A percentile compares a stretch with the other conserved stretches of the same genome.
Evolutionary conservation across 2,888 invertebrate genomes (phyloP).

Genomic region (Callosobruchus maculatus): DNA sequence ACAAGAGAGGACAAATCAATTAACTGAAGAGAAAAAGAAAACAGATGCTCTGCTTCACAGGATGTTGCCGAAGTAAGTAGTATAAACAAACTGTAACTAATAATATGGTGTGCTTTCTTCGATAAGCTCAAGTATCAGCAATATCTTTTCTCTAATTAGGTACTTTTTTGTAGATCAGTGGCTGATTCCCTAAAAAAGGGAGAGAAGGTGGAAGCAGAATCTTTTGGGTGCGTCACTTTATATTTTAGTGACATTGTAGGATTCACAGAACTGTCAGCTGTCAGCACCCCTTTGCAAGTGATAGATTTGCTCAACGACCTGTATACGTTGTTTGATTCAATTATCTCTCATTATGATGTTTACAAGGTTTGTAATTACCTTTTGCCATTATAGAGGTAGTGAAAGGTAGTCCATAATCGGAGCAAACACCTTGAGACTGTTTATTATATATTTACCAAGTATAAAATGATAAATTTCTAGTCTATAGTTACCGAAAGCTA

Average conservation of each 20-base stretch:
- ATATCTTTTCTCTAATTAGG: not conserved
- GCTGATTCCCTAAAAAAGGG: constrained; percentile 77
- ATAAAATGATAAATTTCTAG: too few species aligned
- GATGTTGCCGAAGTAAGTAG: constrained; percentile 76
- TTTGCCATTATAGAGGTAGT: too few species aligned
- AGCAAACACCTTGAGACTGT: too few species aligned
- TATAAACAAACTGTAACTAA: not conserved
- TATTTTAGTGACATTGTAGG: constrained; percentile 84
- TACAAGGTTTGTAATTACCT: constrained; percentile 69
- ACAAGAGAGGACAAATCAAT: constrained; percentile 75
- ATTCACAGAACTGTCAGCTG: constrained; percentile 75
- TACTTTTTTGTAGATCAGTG: constrained; percentile 59
- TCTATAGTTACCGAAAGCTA: too few species aligned
- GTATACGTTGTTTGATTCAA: constrained; percentile 84
- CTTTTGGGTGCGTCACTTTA: constrained; percentile 77
- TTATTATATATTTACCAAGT: too few species aligned
- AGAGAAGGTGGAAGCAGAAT: constrained; percentile 75
- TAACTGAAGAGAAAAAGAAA: constrained; percentile 79
- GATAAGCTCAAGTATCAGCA: too few species aligned
- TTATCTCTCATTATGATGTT: constrained; percentile 82
- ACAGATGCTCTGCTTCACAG: constrained; percentile 79
- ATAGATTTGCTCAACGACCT: constrained; percentile 84
- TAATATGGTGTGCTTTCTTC: too few species aligned
- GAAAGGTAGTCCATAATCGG: too few species aligned
- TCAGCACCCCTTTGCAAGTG: constrained; percentile 77